A percentile compares a stretch with the other conserved stretches of the same genome.
These are phyloP conservation scores for Rhegmatorhina hoffmannsi DNA, from an alignment of 2,113 vertebrate species.

Conservation along the genomic window DNA sequence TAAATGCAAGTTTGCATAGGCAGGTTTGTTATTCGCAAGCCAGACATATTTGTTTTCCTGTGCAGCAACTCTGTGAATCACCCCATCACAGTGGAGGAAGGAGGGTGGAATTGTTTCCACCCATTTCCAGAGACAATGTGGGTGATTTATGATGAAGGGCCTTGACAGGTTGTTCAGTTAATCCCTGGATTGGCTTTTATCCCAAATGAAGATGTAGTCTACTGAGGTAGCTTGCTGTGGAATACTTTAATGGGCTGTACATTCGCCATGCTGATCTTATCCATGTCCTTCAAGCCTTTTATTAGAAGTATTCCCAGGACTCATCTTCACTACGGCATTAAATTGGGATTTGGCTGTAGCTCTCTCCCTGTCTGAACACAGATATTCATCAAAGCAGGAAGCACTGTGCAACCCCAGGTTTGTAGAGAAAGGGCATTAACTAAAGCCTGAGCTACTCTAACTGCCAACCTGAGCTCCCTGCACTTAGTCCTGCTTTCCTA, in stretches of 20 bases:
- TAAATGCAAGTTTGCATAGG: neutral
- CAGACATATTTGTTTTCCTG: neutral
- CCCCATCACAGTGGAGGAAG: neutral
- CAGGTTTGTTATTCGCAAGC: neutral
- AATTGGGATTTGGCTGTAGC: neutral
- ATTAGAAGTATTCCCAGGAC: neutral
- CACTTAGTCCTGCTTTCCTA: neutral
- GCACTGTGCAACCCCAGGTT: neutral
- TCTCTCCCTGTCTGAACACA: neutral
- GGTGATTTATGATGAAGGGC: neutral
- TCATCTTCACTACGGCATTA: neutral
- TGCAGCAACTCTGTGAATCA: neutral
- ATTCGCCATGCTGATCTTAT: neutral
- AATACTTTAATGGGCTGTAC: neutral
- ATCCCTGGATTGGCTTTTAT: neutral
- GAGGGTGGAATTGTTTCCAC: slow-evolving; percentile 25
- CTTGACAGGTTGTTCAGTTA: neutral
- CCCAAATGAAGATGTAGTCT: neutral
- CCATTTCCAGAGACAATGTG: neutral
- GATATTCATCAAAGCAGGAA: neutral
- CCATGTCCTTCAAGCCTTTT: neutral
- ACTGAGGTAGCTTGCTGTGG: neutral
- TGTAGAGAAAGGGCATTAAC: neutral
- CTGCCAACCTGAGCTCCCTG: neutral
- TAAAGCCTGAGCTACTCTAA: neutral